Percentiles rank a stretch among this genome's conserved stretches.
These are phyloP conservation scores for Hermetia illucens DNA, from an alignment of 1,140 invertebrate species.

Conservation along the genomic window DNA sequence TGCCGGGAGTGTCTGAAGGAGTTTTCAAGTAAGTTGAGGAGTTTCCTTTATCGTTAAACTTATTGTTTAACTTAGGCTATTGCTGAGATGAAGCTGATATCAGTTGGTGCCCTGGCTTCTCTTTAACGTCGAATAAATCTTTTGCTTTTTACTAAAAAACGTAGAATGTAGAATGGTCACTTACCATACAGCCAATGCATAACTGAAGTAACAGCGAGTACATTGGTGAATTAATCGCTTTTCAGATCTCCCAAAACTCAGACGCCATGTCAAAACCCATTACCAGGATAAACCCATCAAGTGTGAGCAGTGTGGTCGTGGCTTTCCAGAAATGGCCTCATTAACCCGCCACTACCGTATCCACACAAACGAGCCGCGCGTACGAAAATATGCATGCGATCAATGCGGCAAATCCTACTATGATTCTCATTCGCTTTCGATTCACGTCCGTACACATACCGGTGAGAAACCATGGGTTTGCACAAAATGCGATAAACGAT, in stretches of 20 bases:
- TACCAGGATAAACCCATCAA: constrained; percentile 22
- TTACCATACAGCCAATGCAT: constrained; percentile 7
- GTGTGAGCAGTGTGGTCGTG: constrained; percentile 23
- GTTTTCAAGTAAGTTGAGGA: constrained; percentile 10
- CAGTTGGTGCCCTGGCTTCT: no score
- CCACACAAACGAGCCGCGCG: constrained; percentile 24
- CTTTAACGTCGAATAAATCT: not conserved
- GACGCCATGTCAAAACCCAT: constrained; percentile 18
- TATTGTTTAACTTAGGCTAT: not conserved
- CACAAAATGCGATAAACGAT: constrained; percentile 22
- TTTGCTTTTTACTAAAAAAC: not conserved
- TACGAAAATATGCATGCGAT: constrained; percentile 22
- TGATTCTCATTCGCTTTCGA: constrained; percentile 38
- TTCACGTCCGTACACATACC: constrained; percentile 51
- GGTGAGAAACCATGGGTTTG: constrained; percentile 51
- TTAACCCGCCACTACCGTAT: constrained; percentile 24
- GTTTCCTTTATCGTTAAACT: not conserved
- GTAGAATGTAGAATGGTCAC: constrained; percentile 1
- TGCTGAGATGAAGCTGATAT: no score
- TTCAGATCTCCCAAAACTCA: no score
- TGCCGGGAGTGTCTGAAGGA: constrained; percentile 13
- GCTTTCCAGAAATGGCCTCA: constrained; percentile 18
- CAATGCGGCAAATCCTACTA: constrained; percentile 23
- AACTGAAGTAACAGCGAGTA: no score
- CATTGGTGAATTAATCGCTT: no score